phyloP scores from a whole-genome alignment of 2,888 invertebrate species.

The Netelia virgata region DNA sequence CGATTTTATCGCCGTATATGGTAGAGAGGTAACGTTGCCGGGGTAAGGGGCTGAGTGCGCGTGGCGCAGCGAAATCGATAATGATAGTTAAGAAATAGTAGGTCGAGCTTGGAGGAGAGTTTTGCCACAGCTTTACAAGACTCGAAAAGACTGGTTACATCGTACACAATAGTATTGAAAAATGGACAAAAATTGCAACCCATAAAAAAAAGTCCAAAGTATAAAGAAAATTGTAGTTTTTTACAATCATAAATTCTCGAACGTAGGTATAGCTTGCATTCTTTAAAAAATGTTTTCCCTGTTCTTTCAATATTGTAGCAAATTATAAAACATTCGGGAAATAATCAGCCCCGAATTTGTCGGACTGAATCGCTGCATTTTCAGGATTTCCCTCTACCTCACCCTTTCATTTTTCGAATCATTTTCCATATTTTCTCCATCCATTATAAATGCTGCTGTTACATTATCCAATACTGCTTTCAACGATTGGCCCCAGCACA shows the following conservation, averaged over 20 bases:
- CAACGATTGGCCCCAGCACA: constrained; percentile 47
- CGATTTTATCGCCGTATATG: constrained; percentile 72
- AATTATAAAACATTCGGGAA: not conserved
- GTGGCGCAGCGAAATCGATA: constrained; percentile 63
- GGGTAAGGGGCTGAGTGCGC: constrained; percentile 12
- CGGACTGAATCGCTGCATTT: constrained; percentile 22
- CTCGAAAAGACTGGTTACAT: constrained; percentile 5
- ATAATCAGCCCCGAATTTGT: not conserved
- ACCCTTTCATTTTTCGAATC: not conserved
- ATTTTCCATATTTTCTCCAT: constrained; percentile 21
- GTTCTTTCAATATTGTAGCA: not conserved
- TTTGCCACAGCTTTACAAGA: not conserved
- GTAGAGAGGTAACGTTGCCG: not conserved
- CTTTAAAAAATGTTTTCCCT: not conserved
- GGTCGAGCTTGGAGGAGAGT: constrained; percentile 41
- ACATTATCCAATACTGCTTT: constrained; percentile 35
- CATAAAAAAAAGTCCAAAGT: no score
- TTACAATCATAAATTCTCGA: no score
- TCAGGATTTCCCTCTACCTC: not conserved
- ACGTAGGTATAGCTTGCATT: no score
- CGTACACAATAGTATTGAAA: not conserved
- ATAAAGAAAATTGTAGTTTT: no score
- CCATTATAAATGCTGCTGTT: constrained; percentile 44
- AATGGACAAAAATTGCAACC: not conserved
- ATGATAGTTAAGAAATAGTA: constrained; percentile 64